Percentiles rank a stretch among this genome's conserved stretches.
Conservation (phyloP, 2,888 invertebrate species). For the Hecatera dysodea region DNA sequence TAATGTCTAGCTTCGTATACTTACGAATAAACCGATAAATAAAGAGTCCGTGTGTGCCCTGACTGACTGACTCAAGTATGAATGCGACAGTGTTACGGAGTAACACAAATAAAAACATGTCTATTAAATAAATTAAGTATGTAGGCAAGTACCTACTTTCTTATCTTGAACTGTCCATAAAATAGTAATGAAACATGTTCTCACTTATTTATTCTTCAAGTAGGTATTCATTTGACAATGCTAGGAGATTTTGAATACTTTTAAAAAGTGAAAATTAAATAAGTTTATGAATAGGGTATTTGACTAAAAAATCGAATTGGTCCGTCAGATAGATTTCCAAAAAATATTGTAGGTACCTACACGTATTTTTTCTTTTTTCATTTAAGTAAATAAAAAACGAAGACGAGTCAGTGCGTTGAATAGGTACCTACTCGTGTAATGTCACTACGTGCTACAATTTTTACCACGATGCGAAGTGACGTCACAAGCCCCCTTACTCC, state of each 20-base stretch:
- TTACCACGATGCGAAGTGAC: no score
- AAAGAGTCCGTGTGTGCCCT: neutral
- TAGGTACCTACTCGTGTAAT: no score
- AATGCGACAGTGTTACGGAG: constrained; percentile 7
- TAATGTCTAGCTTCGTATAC: constrained; percentile 12
- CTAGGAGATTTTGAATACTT: constrained; percentile 14
- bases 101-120: constrained; percentile 15
- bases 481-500: no score
- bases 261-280: constrained; percentile 49
- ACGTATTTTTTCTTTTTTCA: no score
- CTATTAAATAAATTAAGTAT: neutral
- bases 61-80: constrained; percentile 12
- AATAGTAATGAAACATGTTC: constrained; percentile 23
- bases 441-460: no score
- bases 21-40: constrained; percentile 18
- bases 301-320: no score
- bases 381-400: no score
- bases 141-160: constrained; percentile 9
- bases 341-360: no score
- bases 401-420: no score
- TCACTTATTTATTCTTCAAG: constrained; percentile 13
- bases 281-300: constrained; percentile 43
- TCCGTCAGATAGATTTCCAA: no score
- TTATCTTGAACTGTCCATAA: constrained; percentile 23
- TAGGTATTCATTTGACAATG: constrained; percentile 15